phyloP scores from a whole-genome alignment of 2,113 vertebrate species.

The Lutjanus erythropterus region DNA sequence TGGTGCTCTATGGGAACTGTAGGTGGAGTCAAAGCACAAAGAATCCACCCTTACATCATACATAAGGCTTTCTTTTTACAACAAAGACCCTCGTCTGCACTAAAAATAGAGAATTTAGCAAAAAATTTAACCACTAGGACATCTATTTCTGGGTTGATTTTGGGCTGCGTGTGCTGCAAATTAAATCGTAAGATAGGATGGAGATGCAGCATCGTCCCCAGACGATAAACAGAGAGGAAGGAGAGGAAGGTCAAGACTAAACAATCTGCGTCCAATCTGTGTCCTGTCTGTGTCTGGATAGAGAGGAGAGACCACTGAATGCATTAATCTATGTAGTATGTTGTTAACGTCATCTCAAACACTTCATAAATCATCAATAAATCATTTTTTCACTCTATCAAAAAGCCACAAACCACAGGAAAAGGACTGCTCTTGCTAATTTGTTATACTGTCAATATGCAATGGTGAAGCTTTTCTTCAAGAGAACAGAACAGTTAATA shows the following conservation, averaged over 20 bases:
- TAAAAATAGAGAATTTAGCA: constrained; percentile 41
- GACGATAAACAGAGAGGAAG: constrained; percentile 56
- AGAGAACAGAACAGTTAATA: constrained; percentile 16
- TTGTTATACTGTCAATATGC: constrained; percentile 21
- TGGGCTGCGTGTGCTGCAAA: constrained; percentile 46
- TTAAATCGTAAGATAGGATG: constrained; percentile 43
- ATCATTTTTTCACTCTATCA: constrained; percentile 24
- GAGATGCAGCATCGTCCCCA: constrained; percentile 57
- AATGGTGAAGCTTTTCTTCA: constrained; percentile 20
- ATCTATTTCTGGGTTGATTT: constrained; percentile 46
- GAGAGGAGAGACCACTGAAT: constrained; percentile 27
- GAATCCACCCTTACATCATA: constrained; percentile 50
- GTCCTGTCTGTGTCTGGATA: constrained; percentile 44
- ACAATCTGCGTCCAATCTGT: constrained; percentile 65
- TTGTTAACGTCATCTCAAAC: constrained; percentile 42
- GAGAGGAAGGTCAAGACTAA: constrained; percentile 71
- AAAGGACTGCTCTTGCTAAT: constrained; percentile 6
- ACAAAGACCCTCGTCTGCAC: constrained; percentile 22
- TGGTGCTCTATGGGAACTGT: constrained; percentile 75
- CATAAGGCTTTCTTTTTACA: background rate
- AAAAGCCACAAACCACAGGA: constrained; percentile 33
- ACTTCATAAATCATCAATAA: constrained; percentile 41
- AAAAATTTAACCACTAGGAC: constrained; percentile 38
- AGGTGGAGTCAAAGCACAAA: constrained; percentile 80
- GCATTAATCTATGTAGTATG: constrained; percentile 30